These are phyloP conservation scores for Muscina levida DNA, from an alignment of 2,888 invertebrate genomes.

Conservation along the genomic window DNA sequence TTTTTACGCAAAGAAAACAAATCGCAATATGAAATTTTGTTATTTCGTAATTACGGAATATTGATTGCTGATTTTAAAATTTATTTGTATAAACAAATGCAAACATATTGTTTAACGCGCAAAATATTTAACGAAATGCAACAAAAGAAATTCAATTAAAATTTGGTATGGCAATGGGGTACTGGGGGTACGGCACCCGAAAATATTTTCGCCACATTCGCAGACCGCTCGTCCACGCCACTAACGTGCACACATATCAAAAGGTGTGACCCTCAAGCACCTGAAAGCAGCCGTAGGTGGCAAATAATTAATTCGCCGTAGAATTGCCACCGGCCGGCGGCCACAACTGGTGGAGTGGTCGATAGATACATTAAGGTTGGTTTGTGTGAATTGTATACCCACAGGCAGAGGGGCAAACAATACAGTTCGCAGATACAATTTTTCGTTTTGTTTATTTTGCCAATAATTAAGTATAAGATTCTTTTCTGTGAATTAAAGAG, in stretches of 20 bases:
- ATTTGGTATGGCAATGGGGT: background rate
- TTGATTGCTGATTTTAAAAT: background rate
- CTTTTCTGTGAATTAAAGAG: background rate
- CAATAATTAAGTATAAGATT: constrained; percentile 33
- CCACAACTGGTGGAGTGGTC: background rate
- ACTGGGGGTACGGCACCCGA: background rate
- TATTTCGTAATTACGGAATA: background rate
- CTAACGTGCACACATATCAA: background rate
- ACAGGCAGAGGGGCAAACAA: background rate
- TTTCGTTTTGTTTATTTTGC: constrained; percentile 1
- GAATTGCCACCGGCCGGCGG: background rate
- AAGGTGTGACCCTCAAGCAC: background rate
- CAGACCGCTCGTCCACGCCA: constrained; percentile 47
- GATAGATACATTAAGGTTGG: background rate
- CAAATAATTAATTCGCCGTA: constrained; percentile 14
- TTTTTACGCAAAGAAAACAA: no score
- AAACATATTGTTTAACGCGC: background rate
- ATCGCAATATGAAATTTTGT: background rate
- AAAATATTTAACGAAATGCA: background rate
- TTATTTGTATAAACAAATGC: background rate
- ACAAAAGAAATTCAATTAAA: background rate
- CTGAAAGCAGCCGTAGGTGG: no score
- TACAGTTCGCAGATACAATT: background rate
- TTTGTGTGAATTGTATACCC: background rate
- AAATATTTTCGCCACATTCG: background rate